phyloP scores from a whole-genome alignment of 2,113 vertebrate species.

The Ariopsis seemanni region DNA sequence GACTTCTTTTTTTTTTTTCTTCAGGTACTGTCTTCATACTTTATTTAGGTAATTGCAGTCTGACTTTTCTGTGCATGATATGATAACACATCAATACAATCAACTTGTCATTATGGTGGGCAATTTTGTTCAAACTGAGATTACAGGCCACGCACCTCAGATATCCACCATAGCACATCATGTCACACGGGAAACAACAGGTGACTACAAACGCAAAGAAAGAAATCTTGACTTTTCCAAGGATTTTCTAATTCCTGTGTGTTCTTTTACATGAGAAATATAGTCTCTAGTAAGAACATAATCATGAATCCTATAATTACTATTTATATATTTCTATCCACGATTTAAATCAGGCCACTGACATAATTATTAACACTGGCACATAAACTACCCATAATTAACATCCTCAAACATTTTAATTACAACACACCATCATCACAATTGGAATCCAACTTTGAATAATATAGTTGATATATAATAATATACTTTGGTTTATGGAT shows the following conservation, averaged over 20 bases:
- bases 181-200: not conserved
- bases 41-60: conserved; percentile 28
- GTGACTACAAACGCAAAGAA: not conserved
- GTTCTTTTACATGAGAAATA: not conserved
- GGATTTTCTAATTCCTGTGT: not conserved
- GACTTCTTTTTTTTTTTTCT: not conserved
- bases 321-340: conserved; percentile 5
- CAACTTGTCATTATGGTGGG: conserved; percentile 16
- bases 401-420: not conserved
- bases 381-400: conserved; percentile 2
- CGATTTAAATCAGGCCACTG: conserved; percentile 36
- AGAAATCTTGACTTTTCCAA: not conserved
- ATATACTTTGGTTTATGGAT: not conserved
- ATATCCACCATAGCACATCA: conserved; percentile 11
- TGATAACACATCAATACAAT: conserved; percentile 10
- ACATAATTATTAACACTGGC: conserved; percentile 25
- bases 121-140: conserved; percentile 7
- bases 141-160: conserved; percentile 15
- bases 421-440: not conserved
- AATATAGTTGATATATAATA: not conserved
- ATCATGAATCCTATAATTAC: conserved; percentile 28
- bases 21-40: conserved; percentile 31
- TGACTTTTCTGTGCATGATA: conserved; percentile 15
- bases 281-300: conserved; percentile 8
- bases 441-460: not conserved